Percentiles rank a stretch among this genome's conserved stretches.
Evolutionary conservation across 2,113 vertebrate genomes (phyloP).

Genomic region (Scomber japonicus): DNA sequence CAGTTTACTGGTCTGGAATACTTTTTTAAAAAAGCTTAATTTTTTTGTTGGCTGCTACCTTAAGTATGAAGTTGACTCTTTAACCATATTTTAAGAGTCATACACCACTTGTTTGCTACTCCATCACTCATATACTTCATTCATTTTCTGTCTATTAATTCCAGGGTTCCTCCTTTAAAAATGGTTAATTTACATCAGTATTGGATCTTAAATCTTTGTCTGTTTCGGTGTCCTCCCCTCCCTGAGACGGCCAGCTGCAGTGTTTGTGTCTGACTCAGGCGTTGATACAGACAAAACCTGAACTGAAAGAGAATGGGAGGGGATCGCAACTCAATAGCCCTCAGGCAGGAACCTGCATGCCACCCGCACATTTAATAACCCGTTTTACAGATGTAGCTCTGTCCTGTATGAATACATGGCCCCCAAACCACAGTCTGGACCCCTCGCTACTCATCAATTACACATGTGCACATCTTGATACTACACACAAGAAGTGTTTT

Average conservation of each 20-base stretch:
- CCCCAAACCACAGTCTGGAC: conserved; percentile 32
- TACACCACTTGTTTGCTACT: background rate
- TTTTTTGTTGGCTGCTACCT: background rate
- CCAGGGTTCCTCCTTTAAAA: too few species aligned
- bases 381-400: conserved; percentile 34
- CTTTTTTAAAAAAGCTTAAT: conserved; percentile 9
- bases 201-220: background rate
- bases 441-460: conserved; percentile 11
- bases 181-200: too few species aligned
- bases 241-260: conserved; percentile 26
- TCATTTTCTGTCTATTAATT: too few species aligned
- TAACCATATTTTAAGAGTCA: too few species aligned
- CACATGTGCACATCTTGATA: conserved; percentile 2
- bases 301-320: conserved; percentile 22
- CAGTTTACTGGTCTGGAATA: conserved; percentile 6
- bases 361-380: conserved; percentile 56
- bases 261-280: conserved; percentile 76
- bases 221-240: background rate
- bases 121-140: background rate
- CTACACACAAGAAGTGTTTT: background rate
- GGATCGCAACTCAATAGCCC: conserved; percentile 50
- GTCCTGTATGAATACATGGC: conserved; percentile 27
- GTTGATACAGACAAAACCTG: conserved; percentile 34
- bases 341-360: conserved; percentile 40
- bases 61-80: background rate